Evolutionary conservation across 2,113 vertebrate species (phyloP).

Genomic region (Carollia perspicillata): DNA sequence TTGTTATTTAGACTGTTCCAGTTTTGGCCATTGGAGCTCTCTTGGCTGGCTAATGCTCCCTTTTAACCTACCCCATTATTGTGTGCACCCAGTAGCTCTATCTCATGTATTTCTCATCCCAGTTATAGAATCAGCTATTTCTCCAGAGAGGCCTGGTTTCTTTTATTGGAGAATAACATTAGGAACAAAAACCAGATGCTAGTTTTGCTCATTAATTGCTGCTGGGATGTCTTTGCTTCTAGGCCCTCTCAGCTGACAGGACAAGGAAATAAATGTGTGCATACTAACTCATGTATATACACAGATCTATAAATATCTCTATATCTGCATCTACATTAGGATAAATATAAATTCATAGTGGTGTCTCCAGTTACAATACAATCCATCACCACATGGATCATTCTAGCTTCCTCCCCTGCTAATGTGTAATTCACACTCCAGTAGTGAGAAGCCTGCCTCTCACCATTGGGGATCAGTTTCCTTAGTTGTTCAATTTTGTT

Average conservation of each 20-base stretch:
- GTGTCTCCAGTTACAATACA: not conserved
- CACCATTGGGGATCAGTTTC: not conserved
- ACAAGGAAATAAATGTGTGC: not conserved
- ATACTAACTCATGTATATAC: not conserved
- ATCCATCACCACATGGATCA: not conserved
- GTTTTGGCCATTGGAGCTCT: not conserved
- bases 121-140: not conserved
- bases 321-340: not conserved
- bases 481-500: not conserved
- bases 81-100: not conserved
- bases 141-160: not conserved
- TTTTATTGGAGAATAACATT: not conserved
- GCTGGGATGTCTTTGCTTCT: not conserved
- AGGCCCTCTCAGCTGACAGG: not conserved
- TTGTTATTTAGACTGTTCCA: not conserved
- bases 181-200: not conserved
- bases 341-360: not conserved
- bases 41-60: not conserved
- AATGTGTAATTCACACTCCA: not conserved
- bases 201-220: not conserved
- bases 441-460: not conserved
- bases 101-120: not conserved
- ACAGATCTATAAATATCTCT: not conserved
- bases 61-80: not conserved
- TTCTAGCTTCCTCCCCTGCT: not conserved